These are phyloP conservation scores for Sylvietta virens DNA, from an alignment of 2,113 vertebrate species.

Conservation along the genomic window DNA sequence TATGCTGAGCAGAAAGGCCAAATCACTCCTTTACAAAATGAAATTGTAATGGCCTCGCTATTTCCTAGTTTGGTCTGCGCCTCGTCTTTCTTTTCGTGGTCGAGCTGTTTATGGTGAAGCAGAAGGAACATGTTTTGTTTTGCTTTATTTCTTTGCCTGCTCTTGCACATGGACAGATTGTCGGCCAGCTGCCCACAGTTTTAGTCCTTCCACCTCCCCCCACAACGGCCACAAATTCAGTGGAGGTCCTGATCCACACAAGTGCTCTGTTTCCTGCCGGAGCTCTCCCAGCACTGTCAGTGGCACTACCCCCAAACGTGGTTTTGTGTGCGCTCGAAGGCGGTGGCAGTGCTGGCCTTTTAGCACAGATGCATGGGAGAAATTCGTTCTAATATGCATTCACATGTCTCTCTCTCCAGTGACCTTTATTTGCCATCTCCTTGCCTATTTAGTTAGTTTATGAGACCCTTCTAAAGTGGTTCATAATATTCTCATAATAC, in stretches of 20 bases:
- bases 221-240: not conserved
- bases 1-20: slow-evolving; percentile 24
- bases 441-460: not conserved
- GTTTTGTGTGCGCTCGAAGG: not conserved
- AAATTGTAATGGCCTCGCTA: not conserved
- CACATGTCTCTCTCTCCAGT: not conserved
- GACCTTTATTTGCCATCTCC: slow-evolving; percentile 29
- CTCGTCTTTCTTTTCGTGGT: not conserved
- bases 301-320: not conserved
- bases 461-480: not conserved
- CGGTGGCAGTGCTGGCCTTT: not conserved
- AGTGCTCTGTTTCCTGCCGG: not conserved
- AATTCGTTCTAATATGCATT: not conserved
- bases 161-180: slow-evolving; percentile 24
- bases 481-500: not conserved
- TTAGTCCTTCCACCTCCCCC: not conserved
- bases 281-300: not conserved
- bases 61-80: not conserved
- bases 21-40: not conserved
- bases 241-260: not conserved
- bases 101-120: not conserved
- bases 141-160: slow-evolving; percentile 20
- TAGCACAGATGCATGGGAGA: not conserved
- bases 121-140: slow-evolving; percentile 32
- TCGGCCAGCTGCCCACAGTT: slow-evolving; percentile 8